Evolutionary conservation across 1,140 invertebrate genomes (phyloP), one percentile per base, ranked within the genome.

Genomic region (Lasioglossum baleicum): DNA sequence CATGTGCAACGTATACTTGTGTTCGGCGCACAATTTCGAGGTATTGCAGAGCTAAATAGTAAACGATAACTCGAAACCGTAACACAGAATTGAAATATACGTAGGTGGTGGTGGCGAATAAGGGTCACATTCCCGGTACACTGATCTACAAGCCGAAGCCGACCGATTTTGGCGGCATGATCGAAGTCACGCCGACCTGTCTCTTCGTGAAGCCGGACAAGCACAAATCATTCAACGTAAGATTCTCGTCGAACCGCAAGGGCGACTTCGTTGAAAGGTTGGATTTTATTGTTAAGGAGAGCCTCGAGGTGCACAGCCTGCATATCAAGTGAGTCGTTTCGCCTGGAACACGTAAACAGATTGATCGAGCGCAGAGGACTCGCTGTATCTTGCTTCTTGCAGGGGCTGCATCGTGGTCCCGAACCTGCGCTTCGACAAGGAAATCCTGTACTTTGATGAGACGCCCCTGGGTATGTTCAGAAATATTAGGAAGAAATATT

Each of bases 321-420:
- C 84, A 87, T 66, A 77, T 92, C 22, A 91, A 90, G 91, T 92
- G 60, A 35, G 65, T 78, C 17, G 48, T 53, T 40, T 48, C n/a
- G 2, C 13, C 48, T 58, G 26, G 61, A 15, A 56, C 7, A 44
- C 31, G 15, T 71, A 13, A 26, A 15, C 13, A 35, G 6, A 60
- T 8, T 15, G n/a, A n/a, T 64, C n/a, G 35, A 15, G 42, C 40
- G 15, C 7, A 20, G 22, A 31, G 22, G n/a, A 26, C 17, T 58
- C 6, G n/a, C 15, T 48, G 6, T 2, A n/a, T 8, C 31, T 22
- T 35, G 61, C 68, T 11, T 83, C 71, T 89, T 90, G 64, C 69
- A 94, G 93, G 75, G 94, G 93, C 11, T 88, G 81, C 44, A 87
- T 94, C 0, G 69, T 93, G 20, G 92, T 88, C 74, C 94, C 94